A percentile compares a stretch with the other conserved stretches of the same genome.
Conservation (phyloP, 2,888 invertebrate species). For the Protodeltote pygarga region DNA sequence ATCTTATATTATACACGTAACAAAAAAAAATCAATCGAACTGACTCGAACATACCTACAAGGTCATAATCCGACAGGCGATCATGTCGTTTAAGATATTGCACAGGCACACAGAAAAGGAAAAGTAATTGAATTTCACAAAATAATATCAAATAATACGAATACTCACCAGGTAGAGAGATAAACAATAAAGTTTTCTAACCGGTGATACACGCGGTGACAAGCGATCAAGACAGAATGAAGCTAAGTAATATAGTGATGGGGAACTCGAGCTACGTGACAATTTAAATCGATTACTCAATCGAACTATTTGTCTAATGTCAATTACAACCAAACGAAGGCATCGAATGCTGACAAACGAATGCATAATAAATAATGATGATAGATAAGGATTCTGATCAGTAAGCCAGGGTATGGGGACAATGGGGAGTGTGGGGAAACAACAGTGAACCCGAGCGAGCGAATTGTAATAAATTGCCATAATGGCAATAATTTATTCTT, state of each 20-base stretch:
- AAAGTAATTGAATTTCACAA: conserved; percentile 12
- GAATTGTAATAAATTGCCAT: too few relatives aligned
- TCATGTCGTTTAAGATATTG: not conserved
- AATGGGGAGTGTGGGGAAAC: too few relatives aligned
- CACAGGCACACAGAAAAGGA: conserved; percentile 24
- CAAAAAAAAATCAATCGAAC: conserved; percentile 53
- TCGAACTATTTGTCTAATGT: too few relatives aligned
- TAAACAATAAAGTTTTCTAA: conserved; percentile 52
- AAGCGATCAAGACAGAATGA: conserved; percentile 46
- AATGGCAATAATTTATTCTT: too few relatives aligned
- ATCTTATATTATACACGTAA: conserved; percentile 31
- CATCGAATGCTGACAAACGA: too few relatives aligned
- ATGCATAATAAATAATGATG: too few relatives aligned
- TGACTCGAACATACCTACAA: conserved; percentile 42
- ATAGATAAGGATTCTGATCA: too few relatives aligned
- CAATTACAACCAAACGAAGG: too few relatives aligned
- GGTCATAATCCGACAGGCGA: conserved; percentile 34
- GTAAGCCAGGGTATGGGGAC: too few relatives aligned
- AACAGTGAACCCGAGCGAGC: too few relatives aligned
- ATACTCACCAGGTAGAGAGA: conserved; percentile 58
- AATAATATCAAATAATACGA: conserved; percentile 24
- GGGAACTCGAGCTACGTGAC: not conserved
- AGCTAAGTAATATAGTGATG: conserved; percentile 15
- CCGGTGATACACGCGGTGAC: conserved; percentile 72
- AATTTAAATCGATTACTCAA: not conserved